Evolutionary conservation across 2,113 vertebrate genomes (phyloP).

Genomic region (Ariopsis seemanni): DNA sequence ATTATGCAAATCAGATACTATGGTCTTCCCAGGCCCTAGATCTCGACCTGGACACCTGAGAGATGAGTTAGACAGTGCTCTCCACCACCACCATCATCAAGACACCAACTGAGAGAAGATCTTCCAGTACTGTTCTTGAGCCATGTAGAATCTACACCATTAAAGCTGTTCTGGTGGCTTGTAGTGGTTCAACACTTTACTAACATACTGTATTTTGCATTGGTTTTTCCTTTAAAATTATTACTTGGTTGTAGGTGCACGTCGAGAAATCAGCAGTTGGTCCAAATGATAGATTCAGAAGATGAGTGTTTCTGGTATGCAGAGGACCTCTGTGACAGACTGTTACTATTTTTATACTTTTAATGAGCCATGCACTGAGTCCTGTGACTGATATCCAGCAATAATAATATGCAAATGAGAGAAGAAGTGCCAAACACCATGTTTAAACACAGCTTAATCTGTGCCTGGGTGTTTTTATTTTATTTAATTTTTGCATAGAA

Average conservation of each 20-base stretch:
- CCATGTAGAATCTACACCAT: not conserved
- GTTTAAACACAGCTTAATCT: not conserved
- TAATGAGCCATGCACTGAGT: not conserved
- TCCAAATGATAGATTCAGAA: not conserved
- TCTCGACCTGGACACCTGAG: not conserved
- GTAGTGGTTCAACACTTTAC: not conserved
- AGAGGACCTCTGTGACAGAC: not conserved
- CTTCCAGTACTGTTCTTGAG: not conserved
- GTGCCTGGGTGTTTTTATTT: not conserved
- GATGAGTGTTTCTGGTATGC: not conserved
- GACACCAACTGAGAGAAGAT: not conserved
- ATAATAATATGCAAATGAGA: not conserved
- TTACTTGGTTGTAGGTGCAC: not conserved
- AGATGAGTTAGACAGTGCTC: not conserved
- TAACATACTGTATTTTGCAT: not conserved
- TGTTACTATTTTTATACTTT: not conserved
- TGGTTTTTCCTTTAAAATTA: not conserved
- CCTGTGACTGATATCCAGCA: not conserved
- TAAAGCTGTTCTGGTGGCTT: not conserved
- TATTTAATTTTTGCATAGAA: not conserved
- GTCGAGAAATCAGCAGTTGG: not conserved
- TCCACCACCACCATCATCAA: not conserved
- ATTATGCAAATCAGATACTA: not conserved
- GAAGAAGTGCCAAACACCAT: not conserved
- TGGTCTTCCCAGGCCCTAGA: not conserved